Conservation (phyloP, 2,888 invertebrate genomes). For the Drosophila anomalata region DNA sequence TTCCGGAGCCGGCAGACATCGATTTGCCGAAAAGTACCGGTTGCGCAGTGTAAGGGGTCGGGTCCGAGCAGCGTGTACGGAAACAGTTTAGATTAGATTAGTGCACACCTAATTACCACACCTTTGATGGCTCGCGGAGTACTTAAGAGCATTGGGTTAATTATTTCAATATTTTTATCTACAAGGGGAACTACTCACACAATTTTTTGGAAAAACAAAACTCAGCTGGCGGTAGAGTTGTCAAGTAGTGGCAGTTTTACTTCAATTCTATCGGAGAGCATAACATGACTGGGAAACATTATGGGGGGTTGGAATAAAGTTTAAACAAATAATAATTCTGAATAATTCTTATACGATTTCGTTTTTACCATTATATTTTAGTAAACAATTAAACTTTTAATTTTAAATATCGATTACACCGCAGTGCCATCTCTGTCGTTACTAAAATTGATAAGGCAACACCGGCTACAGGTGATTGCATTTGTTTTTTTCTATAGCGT, state of each 20-base stretch:
- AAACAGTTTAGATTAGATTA: constrained; percentile 39
- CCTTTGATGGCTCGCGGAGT: neutral
- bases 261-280: neutral
- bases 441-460: neutral
- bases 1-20: constrained; percentile 36
- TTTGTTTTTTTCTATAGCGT: constrained; percentile 24
- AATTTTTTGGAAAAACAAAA: constrained; percentile 50
- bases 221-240: constrained; percentile 26
- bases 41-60: neutral
- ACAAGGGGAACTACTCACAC: constrained; percentile 42
- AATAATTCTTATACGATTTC: no score
- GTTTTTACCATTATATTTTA: no score
- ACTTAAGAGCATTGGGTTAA: neutral
- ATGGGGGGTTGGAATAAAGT: no score
- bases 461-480: constrained; percentile 57
- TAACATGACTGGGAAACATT: no score
- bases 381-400: neutral
- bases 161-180: constrained; percentile 12
- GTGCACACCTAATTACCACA: constrained; percentile 3
- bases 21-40: constrained; percentile 33
- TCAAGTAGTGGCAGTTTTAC: neutral
- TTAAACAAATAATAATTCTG: no score
- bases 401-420: neutral
- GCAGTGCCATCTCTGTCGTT: neutral
- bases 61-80: constrained; percentile 32